Base-by-base conservation (phyloP, 2,888 invertebrate genomes). In the Chalcosyrphus nemorum region DNA sequence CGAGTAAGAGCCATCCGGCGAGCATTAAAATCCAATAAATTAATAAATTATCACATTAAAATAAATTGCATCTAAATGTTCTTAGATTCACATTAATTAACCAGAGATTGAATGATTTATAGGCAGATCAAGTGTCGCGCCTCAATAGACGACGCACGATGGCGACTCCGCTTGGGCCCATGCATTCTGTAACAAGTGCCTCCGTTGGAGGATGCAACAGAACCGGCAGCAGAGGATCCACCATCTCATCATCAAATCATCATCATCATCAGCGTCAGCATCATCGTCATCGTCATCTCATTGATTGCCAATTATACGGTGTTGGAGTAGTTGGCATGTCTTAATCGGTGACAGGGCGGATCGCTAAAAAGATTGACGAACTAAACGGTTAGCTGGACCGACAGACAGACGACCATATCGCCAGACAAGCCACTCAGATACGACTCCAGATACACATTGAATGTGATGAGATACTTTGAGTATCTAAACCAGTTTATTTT, bases 41-140 rank as follows among this genome's bases (percentile, higher is more conserved):
- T 91, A 90, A 91, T 91, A 91, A 91, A 91, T 91, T 91, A 91
- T 91, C 91, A 90, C 89, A 90, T 91, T 91, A 91, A 91, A 90
- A 89, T 90, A 90, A 90, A 91, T 90, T 90, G 90, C 91, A 90
- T 89, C 90, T 91, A 91, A 91, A 91, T 90, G 90, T 90, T 90
- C 89, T 90, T 89, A 90, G 91, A 89, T 91, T 90, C 90, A 91
- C 91, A 91, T 91, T 91, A 91, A 91, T 91, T 91, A 91, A 91
- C 89, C 88, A 90, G 90, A 91, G 90, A 91, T 91, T 90, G 90
- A 90, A 91, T 91, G 91, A 91, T 91, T 91, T 91, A 91, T 91
- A 66, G 89, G 89, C 89, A 88, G 90, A 90, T 91, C 91, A 89
- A 90, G 89, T 91, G 90, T 89, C 91, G 82, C 82, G 82, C 82